Conservation (phyloP, 2,113 vertebrate genomes). For the Cheilinus undulatus region DNA sequence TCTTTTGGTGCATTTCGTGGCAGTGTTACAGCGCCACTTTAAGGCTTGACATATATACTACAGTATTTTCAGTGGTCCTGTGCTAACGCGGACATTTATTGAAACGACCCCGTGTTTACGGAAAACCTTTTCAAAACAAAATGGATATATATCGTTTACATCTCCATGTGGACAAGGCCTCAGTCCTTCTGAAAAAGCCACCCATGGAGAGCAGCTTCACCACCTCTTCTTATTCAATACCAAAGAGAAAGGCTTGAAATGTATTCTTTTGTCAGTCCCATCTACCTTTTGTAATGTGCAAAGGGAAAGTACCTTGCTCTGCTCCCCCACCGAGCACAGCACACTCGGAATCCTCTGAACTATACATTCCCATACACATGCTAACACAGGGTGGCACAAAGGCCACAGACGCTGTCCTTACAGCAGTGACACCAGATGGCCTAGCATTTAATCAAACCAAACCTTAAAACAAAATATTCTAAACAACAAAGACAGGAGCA, state of each 20-base stretch:
- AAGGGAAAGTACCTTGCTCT: conserved; percentile 28
- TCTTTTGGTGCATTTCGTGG: no score
- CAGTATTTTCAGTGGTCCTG: no score
- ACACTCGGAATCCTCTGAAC: conserved; percentile 23
- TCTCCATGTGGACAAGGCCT: no score
- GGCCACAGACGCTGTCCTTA: conserved; percentile 7
- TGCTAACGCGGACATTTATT: no score
- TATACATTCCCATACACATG: conserved; percentile 46
- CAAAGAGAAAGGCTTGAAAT: conserved; percentile 21
- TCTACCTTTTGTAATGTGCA: conserved; percentile 60
- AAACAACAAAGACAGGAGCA: conserved; percentile 1
- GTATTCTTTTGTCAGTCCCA: conserved; percentile 38
- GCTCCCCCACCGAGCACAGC: conserved; percentile 31
- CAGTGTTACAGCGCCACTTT: no score
- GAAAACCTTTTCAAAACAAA: no score
- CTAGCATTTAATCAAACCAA: conserved; percentile 40
- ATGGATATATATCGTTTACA: no score
- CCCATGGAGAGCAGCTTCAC: not conserved
- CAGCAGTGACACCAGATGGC: conserved; percentile 18
- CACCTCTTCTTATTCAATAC: conserved; percentile 4
- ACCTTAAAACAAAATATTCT: conserved; percentile 22
- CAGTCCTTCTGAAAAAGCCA: not conserved
- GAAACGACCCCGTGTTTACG: no score
- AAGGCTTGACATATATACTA: no score
- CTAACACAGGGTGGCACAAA: conserved; percentile 35